phyloP scores from a whole-genome alignment of 2,888 invertebrate genomes.

The Microplitis manilae region DNA sequence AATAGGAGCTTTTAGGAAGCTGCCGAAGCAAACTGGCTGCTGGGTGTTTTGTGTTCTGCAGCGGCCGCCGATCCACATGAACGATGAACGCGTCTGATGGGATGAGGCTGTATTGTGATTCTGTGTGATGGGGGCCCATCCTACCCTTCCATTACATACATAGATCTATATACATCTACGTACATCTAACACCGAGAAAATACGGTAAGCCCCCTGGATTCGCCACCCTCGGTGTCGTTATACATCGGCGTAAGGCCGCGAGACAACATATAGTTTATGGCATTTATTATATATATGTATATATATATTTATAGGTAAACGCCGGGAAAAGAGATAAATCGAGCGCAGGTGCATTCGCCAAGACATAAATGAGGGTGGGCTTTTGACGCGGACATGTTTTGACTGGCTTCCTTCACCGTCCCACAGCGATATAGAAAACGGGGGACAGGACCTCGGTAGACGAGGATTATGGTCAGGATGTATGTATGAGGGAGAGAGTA shows the following conservation, averaged over 20 bases:
- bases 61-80: not conserved
- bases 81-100: not conserved
- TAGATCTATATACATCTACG: not conserved
- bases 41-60: not conserved
- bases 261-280: conserved; percentile 26
- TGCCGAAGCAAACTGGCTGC: conserved; percentile 22
- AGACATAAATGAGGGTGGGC: conserved; percentile 33
- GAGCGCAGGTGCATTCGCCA: conserved; percentile 39
- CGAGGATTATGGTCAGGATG: conserved; percentile 33
- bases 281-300: not conserved
- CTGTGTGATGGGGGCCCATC: not conserved
- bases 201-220: conserved; percentile 33
- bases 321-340: conserved; percentile 36
- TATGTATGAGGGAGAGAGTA: not conserved
- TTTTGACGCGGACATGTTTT: conserved; percentile 39
- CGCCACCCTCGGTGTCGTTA: conserved; percentile 19
- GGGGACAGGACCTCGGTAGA: not conserved
- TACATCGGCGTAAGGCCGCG: conserved; percentile 25
- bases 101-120: not conserved
- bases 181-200: not conserved
- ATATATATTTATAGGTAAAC: not conserved
- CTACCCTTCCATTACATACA: not conserved
- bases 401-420: conserved; percentile 31
- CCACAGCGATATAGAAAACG: conserved; percentile 10
- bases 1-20: conserved; percentile 50